Conservation (phyloP, 2,888 invertebrate species). For the Pristionchus japonicus region DNA sequence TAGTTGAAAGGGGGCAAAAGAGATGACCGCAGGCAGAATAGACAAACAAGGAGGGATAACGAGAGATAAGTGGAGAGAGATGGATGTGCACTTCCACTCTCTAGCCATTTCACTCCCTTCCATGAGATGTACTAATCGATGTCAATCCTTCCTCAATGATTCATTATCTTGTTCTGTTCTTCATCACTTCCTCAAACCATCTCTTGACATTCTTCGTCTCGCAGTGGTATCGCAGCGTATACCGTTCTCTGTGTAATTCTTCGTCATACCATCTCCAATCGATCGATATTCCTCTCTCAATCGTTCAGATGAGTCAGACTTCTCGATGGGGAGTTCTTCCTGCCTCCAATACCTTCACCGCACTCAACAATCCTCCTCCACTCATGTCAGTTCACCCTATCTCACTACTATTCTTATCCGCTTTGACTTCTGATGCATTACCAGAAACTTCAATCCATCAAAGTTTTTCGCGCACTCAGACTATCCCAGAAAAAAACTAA, state of each 20-base stretch:
- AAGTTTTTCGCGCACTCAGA: not conserved
- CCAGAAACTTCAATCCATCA: not conserved
- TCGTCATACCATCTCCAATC: not conserved
- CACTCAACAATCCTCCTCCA: constrained; percentile 42
- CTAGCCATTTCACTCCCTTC: not conserved
- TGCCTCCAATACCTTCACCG: constrained; percentile 40
- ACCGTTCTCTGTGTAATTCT: not conserved
- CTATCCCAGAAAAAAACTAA: not conserved
- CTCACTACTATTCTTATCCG: not conserved
- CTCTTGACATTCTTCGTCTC: not conserved
- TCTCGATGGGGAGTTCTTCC: constrained; percentile 45
- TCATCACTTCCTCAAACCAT: not conserved
- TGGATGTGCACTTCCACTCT: constrained; percentile 10
- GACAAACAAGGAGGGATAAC: constrained; percentile 17
- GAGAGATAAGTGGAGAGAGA: constrained; percentile 1
- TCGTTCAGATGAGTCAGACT: constrained; percentile 41
- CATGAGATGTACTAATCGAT: not conserved
- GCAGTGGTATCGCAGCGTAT: too few species aligned
- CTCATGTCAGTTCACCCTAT: constrained; percentile 7
- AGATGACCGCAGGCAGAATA: not conserved
- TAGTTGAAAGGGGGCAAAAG: not conserved
- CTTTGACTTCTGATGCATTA: not conserved
- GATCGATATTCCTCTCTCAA: not conserved
- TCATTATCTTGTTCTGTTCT: not conserved
- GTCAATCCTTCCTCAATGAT: not conserved